A percentile compares a stretch with the other conserved stretches of the same genome.
These are phyloP conservation scores for Rhopalosiphum nymphaeae DNA, from an alignment of 2,888 invertebrate genomes.

Conservation along the genomic window DNA sequence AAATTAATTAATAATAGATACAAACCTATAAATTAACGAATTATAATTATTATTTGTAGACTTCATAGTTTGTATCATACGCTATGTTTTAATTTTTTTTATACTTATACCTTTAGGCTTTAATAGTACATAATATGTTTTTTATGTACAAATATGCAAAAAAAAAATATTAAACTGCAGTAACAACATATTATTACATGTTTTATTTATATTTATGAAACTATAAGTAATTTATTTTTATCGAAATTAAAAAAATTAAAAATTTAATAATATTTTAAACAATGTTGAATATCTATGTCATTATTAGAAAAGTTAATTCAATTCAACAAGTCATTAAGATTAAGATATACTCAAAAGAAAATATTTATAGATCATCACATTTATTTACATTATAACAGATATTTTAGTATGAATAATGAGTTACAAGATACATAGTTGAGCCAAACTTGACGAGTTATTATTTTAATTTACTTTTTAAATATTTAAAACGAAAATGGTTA, in stretches of 20 bases:
- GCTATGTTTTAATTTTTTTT: neutral
- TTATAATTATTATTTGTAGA: neutral
- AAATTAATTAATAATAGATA: neutral
- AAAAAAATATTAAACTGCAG: neutral
- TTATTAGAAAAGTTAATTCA: neutral
- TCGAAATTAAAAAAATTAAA: neutral
- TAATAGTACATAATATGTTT: neutral
- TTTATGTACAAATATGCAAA: neutral
- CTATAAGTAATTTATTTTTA: neutral
- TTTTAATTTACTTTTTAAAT: neutral
- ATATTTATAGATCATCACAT: slow-evolving; percentile 25
- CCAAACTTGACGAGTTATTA: slow-evolving; percentile 26
- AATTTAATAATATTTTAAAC: neutral
- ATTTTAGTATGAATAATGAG: slow-evolving; percentile 40
- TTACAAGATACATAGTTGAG: slow-evolving; percentile 32
- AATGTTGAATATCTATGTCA: neutral
- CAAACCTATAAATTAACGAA: neutral
- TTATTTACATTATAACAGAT: neutral
- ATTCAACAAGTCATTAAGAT: slow-evolving; percentile 20
- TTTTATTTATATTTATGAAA: neutral
- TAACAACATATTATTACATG: neutral
- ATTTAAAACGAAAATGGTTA: slow-evolving; percentile 4
- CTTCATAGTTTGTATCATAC: neutral
- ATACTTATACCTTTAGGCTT: neutral
- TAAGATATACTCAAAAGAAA: neutral